Conservation (phyloP, 92 coral and sea anemone species). For the Diadumene lineata region DNA sequence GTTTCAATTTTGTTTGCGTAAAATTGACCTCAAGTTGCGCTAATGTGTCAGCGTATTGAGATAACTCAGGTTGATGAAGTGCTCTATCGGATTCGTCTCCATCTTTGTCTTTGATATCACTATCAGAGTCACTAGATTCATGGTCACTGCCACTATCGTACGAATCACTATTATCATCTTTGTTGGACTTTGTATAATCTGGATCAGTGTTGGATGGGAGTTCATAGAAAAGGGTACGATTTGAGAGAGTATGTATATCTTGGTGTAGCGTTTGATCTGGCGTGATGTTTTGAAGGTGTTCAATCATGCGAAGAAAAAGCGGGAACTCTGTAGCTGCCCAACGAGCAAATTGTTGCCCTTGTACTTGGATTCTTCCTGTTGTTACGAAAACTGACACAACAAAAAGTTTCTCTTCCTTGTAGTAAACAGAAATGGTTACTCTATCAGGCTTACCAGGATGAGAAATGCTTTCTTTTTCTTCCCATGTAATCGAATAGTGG, state of each 20-base stretch:
- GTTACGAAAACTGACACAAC: constrained; percentile 35
- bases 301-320: constrained; percentile 7
- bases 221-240: too few relatives aligned
- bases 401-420: constrained; percentile 25
- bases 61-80: background rate
- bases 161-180: too few relatives aligned
- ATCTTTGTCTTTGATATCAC: background rate
- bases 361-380: constrained; percentile 31
- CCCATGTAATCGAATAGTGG: constrained; percentile 14
- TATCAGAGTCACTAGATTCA: background rate
- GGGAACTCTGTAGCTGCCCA: constrained; percentile 47
- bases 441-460: constrained; percentile 35
- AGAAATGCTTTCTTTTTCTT: constrained; percentile 31
- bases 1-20: constrained; percentile 11
- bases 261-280: background rate
- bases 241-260: constrained; percentile 6
- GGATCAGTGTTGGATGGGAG: too few relatives aligned
- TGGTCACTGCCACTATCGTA: background rate
- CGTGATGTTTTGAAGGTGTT: background rate
- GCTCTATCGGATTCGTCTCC: background rate
- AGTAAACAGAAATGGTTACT: constrained; percentile 6
- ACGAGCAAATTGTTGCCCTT: constrained; percentile 18
- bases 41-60: background rate
- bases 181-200: too few relatives aligned
- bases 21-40: constrained; percentile 25